A percentile compares a stretch with the other conserved stretches of the same genome.
phyloP scores from a whole-genome alignment of 2,888 invertebrate genomes.

The Melieria crassipennis region DNA sequence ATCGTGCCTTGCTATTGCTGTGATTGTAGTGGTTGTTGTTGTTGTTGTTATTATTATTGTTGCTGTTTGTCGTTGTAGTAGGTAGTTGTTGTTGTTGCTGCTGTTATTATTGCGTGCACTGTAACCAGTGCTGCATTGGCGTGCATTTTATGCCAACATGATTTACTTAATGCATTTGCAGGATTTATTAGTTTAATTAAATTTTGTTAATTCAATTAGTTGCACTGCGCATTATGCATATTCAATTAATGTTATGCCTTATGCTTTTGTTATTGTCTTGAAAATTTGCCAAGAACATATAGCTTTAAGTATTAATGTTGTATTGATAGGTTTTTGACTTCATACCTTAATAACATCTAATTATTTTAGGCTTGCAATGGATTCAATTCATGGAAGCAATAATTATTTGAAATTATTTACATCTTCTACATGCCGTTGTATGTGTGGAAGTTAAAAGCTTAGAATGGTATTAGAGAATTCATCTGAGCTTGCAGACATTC shows the following conservation, averaged over 20 bases:
- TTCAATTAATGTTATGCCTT: constrained; percentile 6
- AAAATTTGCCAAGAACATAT: no score
- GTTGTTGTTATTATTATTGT: constrained; percentile 11
- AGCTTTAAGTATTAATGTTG: no score
- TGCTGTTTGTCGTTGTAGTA: background rate
- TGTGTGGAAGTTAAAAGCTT: no score
- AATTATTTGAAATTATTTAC: no score
- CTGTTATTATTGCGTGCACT: background rate
- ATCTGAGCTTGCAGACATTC: no score
- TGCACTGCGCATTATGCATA: background rate
- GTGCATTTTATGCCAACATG: constrained; percentile 8
- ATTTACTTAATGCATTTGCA: constrained; percentile 32
- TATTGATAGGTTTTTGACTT: no score
- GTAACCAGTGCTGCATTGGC: background rate
- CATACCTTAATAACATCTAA: no score
- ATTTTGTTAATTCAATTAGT: constrained; percentile 35
- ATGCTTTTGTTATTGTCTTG: no score
- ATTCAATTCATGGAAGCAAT: no score
- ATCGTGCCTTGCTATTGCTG: constrained; percentile 13
- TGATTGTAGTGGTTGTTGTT: background rate
- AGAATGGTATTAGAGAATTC: no score
- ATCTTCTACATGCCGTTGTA: no score
- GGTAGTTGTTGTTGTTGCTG: background rate
- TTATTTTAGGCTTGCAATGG: no score
- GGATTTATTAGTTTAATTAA: constrained; percentile 38